Evolutionary conservation across 1,140 invertebrate species (phyloP), one percentile per base, ranked within the genome.

Genomic region (Dysdera silvatica): DNA sequence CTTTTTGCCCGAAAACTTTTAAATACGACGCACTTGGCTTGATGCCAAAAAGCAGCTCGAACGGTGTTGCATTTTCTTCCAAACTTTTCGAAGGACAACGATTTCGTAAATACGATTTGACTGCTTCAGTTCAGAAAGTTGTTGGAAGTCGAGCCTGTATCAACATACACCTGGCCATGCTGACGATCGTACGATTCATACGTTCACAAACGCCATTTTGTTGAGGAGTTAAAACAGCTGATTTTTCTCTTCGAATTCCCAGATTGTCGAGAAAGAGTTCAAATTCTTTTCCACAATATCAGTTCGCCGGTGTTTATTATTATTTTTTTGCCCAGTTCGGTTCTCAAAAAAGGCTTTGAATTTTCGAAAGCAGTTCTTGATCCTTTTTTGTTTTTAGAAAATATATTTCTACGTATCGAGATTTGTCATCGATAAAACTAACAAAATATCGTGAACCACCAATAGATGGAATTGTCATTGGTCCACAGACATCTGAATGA

Each of bases 171-270:
- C 54, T 64, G 18, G 66, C 68, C 48, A 16, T 33, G 32, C 69
- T 37, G 16, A 78, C 72, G 32, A 78, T 16, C 8, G 71, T 78
- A 61, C 76, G 55, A 31, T 72, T 79, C 57, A 75, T 72, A 72
- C 73, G 58, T 66, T 77, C 70, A 26, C 57, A 56, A 23, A 43
- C 37, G 8, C 69, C 67, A 61, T 72, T 72, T 61, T 70, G 67
- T 54, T 72, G 24, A n/a, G 71, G 66, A 14, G 62, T 61, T 41
- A 67, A 68, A 3, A 54, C 49, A 14, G 61, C 56, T 2, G 51
- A 35, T 14, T 23, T 35, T 35, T 35, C 6, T 4, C 29, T 16
- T 35, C 16, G 18, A 23, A 53, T 53, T 8, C 51, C 18, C 33
- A 20, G 14, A 23, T 53, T 8, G 20, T n/a, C 14, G 14, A 53